Conservation (phyloP, 2,888 invertebrate species). For the Amorpha juglandis region DNA sequence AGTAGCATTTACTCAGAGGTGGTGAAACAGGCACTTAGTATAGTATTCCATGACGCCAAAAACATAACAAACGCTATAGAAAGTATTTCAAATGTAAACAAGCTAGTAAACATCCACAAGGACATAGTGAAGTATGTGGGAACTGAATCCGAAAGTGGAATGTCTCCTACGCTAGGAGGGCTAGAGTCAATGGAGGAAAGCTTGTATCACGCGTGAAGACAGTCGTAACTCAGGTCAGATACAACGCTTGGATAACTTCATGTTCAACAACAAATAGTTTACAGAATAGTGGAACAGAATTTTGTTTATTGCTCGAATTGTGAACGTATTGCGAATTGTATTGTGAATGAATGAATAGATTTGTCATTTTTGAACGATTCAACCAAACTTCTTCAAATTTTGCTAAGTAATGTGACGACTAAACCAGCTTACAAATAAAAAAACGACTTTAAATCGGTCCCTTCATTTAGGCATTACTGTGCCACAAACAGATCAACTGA, state of each 20-base stretch:
- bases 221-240: constrained; percentile 22
- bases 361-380: too few relatives aligned
- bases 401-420: too few relatives aligned
- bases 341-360: background rate
- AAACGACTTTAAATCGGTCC: too few relatives aligned
- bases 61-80: background rate
- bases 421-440: too few relatives aligned
- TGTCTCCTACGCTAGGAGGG: constrained; percentile 17
- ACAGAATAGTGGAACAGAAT: constrained; percentile 2
- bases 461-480: too few relatives aligned
- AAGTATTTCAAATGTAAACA: background rate
- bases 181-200: constrained; percentile 13
- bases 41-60: background rate
- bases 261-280: constrained; percentile 12
- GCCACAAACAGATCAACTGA: too few relatives aligned
- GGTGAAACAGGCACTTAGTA: too few relatives aligned
- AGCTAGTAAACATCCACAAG: background rate
- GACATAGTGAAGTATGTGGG: constrained; percentile 12
- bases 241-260: background rate
- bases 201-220: background rate
- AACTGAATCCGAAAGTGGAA: constrained; percentile 12
- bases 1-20: too few relatives aligned
- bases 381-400: too few relatives aligned
- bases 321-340: background rate
- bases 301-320: background rate